phyloP scores from a whole-genome alignment of 2,113 vertebrate genomes.

The Psettodes erumei region DNA sequence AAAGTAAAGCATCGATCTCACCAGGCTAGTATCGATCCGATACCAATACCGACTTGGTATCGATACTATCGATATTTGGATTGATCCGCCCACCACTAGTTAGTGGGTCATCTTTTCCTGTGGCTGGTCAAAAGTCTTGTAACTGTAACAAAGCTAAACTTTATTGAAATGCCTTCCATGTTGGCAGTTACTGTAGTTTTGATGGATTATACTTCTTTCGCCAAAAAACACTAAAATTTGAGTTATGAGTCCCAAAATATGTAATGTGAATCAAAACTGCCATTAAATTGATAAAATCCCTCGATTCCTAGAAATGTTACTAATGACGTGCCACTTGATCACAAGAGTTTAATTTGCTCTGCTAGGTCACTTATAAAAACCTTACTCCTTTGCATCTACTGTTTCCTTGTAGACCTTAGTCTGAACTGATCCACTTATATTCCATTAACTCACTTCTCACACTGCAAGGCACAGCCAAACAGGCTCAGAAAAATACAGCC shows the following conservation, averaged over 20 bases:
- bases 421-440: slow-evolving; percentile 39
- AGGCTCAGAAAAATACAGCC: slow-evolving; percentile 65
- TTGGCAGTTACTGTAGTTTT: not conserved
- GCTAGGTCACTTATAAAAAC: slow-evolving; percentile 17
- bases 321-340: not conserved
- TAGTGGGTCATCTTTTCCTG: slow-evolving; percentile 27
- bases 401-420: slow-evolving; percentile 5
- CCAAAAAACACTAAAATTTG: not conserved
- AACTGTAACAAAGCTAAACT: too few species aligned
- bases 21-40: too few species aligned
- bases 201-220: not conserved
- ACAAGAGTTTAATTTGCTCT: slow-evolving; percentile 18
- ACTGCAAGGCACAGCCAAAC: slow-evolving; percentile 19
- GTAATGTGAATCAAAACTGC: not conserved
- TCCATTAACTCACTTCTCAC: slow-evolving; percentile 42
- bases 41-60: too few species aligned
- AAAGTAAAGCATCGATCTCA: too few species aligned
- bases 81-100: too few species aligned
- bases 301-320: not conserved
- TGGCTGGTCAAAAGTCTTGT: too few species aligned
- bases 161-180: not conserved
- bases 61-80: too few species aligned
- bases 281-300: not conserved
- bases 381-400: slow-evolving; percentile 3
- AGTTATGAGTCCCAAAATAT: not conserved